Base-by-base conservation (phyloP, 2,113 vertebrate genomes). In the Fregata magnificens region DNA sequence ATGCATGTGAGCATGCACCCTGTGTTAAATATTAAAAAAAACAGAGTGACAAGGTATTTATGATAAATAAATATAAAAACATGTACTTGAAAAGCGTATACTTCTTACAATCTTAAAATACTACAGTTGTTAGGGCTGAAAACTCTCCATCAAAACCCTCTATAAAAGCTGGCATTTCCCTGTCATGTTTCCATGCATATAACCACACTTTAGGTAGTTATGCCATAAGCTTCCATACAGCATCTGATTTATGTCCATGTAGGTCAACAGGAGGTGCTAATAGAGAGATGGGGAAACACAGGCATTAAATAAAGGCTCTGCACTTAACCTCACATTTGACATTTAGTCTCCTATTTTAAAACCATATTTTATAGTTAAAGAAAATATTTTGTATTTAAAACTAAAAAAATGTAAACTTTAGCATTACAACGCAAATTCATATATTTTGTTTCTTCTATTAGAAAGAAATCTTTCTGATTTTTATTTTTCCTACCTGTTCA, bases 401-500 rank as follows among this genome's bases (percentile, higher is more conserved):
- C 9, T 38, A 55, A 74, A 73, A 29, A 67, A 44, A 10, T 10
- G 25, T 19, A 29, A 72, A 29, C 9, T 78, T 63, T 44, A 14
- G 6, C 53, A 86, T 65, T 85, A 76, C 11, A 38, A 65, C 50
- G 12, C 3, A 91, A 93, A 74, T 74, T 44, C 24, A 88, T 21
- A 20, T 45, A 34, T 63, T 94, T 89, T 61, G 10, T n/a, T 63
- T 80, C 45, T 91, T 83, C 19, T 50, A 45, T 24, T 88, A 15
- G 20, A 91, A 94, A 38, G 5, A 74, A 69, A 28, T 67, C 0
- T 87, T 56, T 73, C 21, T 70, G 77, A 42, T 63, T 38, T 77
- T 55, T 38, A 7, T 73, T 86, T 83, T 78, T 93, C 98, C 98
- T 98, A 99, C 99, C 99, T 99, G 99, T 88, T 99, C 99, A 95